Evolutionary conservation across 2,113 vertebrate species (phyloP), one percentile per base, ranked within the genome.

Genomic region (Notarius lentiginosus): DNA sequence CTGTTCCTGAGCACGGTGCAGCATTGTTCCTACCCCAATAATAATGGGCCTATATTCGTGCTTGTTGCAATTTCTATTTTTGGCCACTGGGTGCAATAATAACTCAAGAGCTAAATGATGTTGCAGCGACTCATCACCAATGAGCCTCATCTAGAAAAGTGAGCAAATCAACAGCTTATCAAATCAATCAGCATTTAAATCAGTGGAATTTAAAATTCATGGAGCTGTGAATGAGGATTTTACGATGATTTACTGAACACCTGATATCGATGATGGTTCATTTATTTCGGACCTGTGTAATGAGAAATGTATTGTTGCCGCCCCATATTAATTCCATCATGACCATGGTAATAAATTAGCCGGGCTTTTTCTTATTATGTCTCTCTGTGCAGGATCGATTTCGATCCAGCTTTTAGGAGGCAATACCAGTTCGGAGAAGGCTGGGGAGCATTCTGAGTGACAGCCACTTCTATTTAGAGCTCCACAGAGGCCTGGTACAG

Each of bases 401-500:
- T 79, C 82, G 65, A 7, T 49, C 76, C 9, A 4, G 24, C 8
- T 76, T 68, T 60, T 14, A 17, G 63, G 55, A 12, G 18, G 11
- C 20, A 41, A 73, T 76, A 81, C 61, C 34, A 18, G 84, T 88
- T 87, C n/a, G 41, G 18, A 20, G 49, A 68, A 17, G 76, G 61
- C 84, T 56, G 22, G 55, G 60, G 87, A 80, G 76, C 63, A 18
- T 15, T n/a, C 5, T 76, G 60, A 72, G 61, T 84, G 66, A 83
- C 65, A 76, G 34, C 11, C 8, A 60, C 56, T 14, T 79, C 84
- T 51, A 79, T 82, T 83, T 85, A 89, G 53, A 66, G 22, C 9
- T 58, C 79, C 22, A 27, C 92, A 90, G 91, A 81, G 87, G 89
- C 91, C 92, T 91, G 90, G 92, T 90, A 90, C 60, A 66, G 86